Percentiles rank a stretch among this genome's conserved stretches.
phyloP scores from a whole-genome alignment of 1,140 invertebrate genomes.

The Leptinotarsa defecta region DNA sequence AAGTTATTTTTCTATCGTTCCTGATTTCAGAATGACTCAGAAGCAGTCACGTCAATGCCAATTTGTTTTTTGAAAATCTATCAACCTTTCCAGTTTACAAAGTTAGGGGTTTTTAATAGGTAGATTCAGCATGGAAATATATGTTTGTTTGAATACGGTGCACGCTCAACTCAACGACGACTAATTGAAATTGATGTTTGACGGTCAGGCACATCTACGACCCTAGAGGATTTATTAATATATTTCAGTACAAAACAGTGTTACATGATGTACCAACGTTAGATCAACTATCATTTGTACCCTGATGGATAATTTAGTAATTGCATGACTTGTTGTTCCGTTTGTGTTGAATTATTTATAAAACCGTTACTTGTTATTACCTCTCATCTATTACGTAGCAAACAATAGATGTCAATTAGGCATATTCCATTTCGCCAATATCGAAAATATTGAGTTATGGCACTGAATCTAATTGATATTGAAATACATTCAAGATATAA shows the following conservation, averaged over 20 bases:
- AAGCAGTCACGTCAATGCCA: no score
- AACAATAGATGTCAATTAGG: background rate
- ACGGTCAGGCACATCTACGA: background rate
- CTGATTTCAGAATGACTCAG: no score
- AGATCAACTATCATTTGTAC: background rate
- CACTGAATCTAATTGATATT: background rate
- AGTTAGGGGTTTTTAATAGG: background rate
- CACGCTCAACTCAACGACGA: background rate
- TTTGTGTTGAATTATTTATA: background rate
- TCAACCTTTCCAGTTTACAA: no score
- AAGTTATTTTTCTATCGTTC: no score
- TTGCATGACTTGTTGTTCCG: background rate
- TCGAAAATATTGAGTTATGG: background rate
- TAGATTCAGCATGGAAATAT: background rate
- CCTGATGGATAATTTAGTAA: background rate
- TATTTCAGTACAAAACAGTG: background rate
- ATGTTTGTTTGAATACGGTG: no score
- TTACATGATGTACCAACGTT: background rate
- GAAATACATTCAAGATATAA: background rate
- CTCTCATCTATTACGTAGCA: background rate
- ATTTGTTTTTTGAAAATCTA: no score
- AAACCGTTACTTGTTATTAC: background rate
- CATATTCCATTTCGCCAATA: background rate
- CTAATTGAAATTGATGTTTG: slow-evolving; percentile 3
- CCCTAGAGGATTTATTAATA: slow-evolving; percentile 3